A percentile compares a stretch with the other conserved stretches of the same genome.
These are phyloP conservation scores for Tarsius wallacei DNA, from an alignment of 2,797 vertebrate species.

Conservation along the genomic window DNA sequence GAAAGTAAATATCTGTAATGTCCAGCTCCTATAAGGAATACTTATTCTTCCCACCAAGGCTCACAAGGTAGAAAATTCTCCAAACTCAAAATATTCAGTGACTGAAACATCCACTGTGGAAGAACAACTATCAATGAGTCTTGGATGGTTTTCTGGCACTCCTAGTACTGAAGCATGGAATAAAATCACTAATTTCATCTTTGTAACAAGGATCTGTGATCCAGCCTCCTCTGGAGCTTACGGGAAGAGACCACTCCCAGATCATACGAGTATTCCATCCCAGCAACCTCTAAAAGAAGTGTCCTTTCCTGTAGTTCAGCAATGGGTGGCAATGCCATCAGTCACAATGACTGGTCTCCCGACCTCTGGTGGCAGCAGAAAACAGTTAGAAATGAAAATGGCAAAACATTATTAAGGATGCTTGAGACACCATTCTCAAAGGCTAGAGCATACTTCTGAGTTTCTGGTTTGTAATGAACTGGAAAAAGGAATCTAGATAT, in stretches of 20 bases:
- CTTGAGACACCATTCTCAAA: neutral
- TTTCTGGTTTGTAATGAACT: neutral
- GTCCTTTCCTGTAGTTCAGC: neutral
- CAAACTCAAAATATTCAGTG: neutral
- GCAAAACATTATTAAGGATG: neutral
- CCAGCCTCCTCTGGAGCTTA: neutral
- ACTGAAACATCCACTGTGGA: neutral
- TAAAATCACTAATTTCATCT: constrained; percentile 5
- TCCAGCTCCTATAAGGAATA: neutral
- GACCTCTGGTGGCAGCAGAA: neutral
- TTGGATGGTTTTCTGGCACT: neutral
- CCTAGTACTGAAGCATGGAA: neutral
- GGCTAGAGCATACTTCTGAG: neutral
- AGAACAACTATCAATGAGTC: neutral
- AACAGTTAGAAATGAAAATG: neutral
- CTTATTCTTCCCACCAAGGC: constrained; percentile 12
- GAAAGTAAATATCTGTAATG: neutral
- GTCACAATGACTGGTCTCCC: neutral
- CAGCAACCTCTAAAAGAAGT: neutral
- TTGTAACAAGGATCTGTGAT: neutral
- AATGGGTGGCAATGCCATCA: neutral
- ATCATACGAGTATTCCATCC: neutral
- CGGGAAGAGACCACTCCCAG: neutral
- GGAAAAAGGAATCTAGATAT: constrained; percentile 16
- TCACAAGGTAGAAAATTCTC: neutral